Evolutionary conservation across 1,140 invertebrate genomes (phyloP).

Genomic region (Leptopilina boulardi): DNA sequence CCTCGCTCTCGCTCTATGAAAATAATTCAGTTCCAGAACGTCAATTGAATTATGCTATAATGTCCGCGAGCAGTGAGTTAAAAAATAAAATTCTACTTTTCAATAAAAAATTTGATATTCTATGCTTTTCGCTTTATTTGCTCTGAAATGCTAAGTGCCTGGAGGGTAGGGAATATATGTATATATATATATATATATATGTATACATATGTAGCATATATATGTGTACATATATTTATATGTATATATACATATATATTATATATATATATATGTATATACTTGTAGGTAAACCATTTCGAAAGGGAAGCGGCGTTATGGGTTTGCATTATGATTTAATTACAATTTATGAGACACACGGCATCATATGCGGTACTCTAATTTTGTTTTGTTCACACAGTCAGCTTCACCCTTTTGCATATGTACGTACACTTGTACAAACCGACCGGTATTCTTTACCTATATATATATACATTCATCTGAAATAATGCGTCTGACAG

Average conservation of each 20-base stretch:
- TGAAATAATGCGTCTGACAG: constrained; percentile 13
- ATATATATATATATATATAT: constrained; percentile 35
- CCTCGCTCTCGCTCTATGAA: constrained; percentile 14
- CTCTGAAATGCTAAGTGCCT: constrained; percentile 35
- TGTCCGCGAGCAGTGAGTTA: constrained; percentile 22
- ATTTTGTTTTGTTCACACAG: constrained; percentile 53
- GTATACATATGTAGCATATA: constrained; percentile 4
- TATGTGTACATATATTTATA: constrained; percentile 4
- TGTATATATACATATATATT: constrained; percentile 28
- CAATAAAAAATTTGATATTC: constrained; percentile 9
- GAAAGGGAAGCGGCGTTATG: constrained; percentile 48
- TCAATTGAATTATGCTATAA: constrained; percentile 38
- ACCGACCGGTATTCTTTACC: not conserved
- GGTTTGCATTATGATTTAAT: constrained; percentile 64
- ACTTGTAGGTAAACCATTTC: constrained; percentile 50
- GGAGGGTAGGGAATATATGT: constrained; percentile 7
- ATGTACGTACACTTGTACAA: not conserved
- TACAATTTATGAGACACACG: constrained; percentile 66
- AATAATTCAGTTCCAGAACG: constrained; percentile 42
- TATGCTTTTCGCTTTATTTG: constrained; percentile 35
- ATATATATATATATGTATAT: constrained; percentile 40
- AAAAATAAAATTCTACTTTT: constrained; percentile 20
- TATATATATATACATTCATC: not conserved
- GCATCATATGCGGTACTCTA: constrained; percentile 57
- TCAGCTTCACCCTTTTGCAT: constrained; percentile 12